phyloP scores from a whole-genome alignment of 2,797 vertebrate species.

The Argentina silus region DNA sequence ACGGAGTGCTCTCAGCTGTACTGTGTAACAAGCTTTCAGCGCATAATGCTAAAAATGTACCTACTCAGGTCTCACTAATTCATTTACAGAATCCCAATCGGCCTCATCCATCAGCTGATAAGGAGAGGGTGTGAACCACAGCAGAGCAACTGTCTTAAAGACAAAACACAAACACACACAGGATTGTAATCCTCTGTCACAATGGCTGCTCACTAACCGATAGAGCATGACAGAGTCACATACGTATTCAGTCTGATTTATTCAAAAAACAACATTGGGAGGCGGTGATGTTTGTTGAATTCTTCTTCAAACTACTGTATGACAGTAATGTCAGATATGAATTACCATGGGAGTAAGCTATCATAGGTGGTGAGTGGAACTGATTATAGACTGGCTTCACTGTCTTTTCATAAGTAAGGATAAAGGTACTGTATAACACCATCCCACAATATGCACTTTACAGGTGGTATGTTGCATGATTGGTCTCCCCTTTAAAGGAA shows the following conservation, averaged over 20 bases:
- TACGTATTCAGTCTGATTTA: constrained; percentile 6
- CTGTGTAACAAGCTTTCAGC: constrained; percentile 69
- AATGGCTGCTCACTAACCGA: constrained; percentile 37
- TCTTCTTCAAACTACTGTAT: constrained; percentile 24
- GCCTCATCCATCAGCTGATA: constrained; percentile 67
- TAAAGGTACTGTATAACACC: constrained; percentile 14
- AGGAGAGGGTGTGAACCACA: constrained; percentile 47
- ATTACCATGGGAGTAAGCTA: not conserved
- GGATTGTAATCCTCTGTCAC: constrained; percentile 49
- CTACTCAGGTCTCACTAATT: constrained; percentile 71
- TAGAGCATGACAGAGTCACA: constrained; percentile 27
- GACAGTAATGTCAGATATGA: constrained; percentile 15
- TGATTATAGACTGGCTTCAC: too few species aligned
- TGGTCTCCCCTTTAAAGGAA: constrained; percentile 52
- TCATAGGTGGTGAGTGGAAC: too few species aligned
- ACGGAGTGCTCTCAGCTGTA: constrained; percentile 61
- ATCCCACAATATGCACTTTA: not conserved
- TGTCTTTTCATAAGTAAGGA: not conserved
- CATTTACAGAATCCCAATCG: constrained; percentile 66
- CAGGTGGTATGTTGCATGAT: constrained; percentile 35
- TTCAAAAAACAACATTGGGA: not conserved
- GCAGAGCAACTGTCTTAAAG: not conserved
- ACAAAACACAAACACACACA: constrained; percentile 3
- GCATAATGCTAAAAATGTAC: constrained; percentile 64
- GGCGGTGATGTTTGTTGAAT: too few species aligned